Evolutionary conservation across 2,113 vertebrate species (phyloP).

Genomic region (Mustela nigripes): DNA sequence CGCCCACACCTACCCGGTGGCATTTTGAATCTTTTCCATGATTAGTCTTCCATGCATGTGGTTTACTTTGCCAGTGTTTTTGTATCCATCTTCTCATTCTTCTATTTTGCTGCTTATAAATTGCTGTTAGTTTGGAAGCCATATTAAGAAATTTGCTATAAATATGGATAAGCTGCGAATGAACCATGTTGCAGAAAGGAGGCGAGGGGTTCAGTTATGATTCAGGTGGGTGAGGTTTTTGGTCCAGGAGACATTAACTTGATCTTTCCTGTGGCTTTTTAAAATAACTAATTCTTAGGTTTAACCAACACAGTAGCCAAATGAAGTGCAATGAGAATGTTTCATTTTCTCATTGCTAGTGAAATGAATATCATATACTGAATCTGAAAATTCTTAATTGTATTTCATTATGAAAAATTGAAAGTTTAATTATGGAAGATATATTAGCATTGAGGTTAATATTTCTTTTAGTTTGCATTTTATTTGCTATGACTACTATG

Average conservation of each 20-base stretch:
- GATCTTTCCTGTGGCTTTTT: neutral
- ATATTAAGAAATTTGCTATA: neutral
- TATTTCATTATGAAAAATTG: neutral
- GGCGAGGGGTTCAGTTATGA: neutral
- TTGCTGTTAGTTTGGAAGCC: neutral
- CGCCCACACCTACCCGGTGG: neutral
- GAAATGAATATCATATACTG: neutral
- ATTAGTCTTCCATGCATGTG: neutral
- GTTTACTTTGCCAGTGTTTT: neutral
- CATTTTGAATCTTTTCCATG: neutral
- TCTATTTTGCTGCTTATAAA: neutral
- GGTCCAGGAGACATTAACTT: too few species aligned
- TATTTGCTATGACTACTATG: neutral
- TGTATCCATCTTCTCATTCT: neutral
- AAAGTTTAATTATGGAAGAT: neutral
- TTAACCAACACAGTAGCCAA: neutral
- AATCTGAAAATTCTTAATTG: neutral
- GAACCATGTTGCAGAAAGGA: neutral
- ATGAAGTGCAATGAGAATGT: neutral
- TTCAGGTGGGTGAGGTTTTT: neutral
- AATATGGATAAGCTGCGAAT: neutral
- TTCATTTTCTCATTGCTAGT: neutral
- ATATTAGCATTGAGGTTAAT: neutral
- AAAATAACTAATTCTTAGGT: neutral
- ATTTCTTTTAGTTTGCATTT: constrained; percentile 32